A percentile compares a stretch with the other conserved stretches of the same genome.
These are phyloP conservation scores for Salvator merianae DNA, from an alignment of 2,113 vertebrate species.

Conservation along the genomic window DNA sequence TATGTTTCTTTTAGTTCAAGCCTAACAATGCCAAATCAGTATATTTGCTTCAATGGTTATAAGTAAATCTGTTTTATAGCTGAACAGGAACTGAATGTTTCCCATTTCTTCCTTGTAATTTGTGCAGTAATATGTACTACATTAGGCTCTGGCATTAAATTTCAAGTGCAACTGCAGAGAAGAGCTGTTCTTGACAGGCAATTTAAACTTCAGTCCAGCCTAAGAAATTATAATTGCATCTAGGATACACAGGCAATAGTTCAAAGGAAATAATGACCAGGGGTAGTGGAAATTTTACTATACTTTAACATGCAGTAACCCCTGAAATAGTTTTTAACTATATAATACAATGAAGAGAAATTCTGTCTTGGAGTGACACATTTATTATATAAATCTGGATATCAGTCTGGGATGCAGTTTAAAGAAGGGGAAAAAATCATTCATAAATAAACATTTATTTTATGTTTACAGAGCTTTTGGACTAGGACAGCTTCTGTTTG, in stretches of 20 bases:
- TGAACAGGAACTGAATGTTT: not conserved
- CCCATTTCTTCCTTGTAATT: not conserved
- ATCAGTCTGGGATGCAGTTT: too few species aligned
- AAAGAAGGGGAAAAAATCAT: too few species aligned
- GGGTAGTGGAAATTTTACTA: not conserved
- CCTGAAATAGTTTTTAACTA: not conserved
- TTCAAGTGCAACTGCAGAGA: not conserved
- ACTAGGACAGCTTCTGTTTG: not conserved
- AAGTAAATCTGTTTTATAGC: not conserved
- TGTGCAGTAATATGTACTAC: not conserved
- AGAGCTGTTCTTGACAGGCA: not conserved
- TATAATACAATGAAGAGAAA: not conserved
- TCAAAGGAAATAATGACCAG: not conserved
- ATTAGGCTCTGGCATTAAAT: not conserved
- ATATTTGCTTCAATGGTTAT: not conserved
- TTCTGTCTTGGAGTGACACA: too few species aligned
- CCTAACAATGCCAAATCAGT: too few species aligned
- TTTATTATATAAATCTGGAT: too few species aligned
- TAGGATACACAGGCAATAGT: not conserved
- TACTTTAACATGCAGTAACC: not conserved
- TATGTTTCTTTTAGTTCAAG: not conserved
- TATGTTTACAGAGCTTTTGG: not conserved
- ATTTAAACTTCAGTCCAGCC: slow-evolving; percentile 10
- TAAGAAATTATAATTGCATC: slow-evolving; percentile 7
- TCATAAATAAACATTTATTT: too few species aligned